Evolutionary conservation across 2,888 invertebrate genomes (phyloP).

Genomic region (Conomelus anceps): DNA sequence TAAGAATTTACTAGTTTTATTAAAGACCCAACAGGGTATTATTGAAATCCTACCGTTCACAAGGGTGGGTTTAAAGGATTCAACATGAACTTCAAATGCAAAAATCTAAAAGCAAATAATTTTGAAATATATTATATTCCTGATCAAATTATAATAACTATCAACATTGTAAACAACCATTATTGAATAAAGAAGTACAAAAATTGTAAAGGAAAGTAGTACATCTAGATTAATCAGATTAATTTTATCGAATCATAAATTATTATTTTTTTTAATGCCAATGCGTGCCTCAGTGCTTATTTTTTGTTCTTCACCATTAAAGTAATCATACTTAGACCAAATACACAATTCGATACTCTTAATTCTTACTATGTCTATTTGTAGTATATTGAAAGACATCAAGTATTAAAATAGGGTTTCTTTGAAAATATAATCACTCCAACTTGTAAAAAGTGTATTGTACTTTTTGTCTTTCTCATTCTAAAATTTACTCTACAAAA

Average conservation of each 20-base stretch:
- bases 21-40: too few species aligned
- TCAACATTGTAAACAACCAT: neutral
- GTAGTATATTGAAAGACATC: neutral
- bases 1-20: too few species aligned
- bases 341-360: neutral
- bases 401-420: neutral
- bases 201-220: neutral
- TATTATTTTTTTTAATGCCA: neutral
- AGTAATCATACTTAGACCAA: neutral
- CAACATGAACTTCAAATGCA: too few species aligned
- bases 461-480: neutral
- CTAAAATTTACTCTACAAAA: neutral
- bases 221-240: neutral
- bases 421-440: neutral
- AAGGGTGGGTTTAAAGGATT: too few species aligned
- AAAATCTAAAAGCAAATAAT: too few species aligned
- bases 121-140: too few species aligned
- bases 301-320: neutral
- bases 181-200: neutral
- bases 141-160: neutral
- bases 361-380: neutral
- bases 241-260: neutral
- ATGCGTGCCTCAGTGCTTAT: neutral
- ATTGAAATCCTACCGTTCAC: too few species aligned
- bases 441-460: neutral